phyloP scores from a whole-genome alignment of 2,888 invertebrate genomes.

The Anthoptus insignis region DNA sequence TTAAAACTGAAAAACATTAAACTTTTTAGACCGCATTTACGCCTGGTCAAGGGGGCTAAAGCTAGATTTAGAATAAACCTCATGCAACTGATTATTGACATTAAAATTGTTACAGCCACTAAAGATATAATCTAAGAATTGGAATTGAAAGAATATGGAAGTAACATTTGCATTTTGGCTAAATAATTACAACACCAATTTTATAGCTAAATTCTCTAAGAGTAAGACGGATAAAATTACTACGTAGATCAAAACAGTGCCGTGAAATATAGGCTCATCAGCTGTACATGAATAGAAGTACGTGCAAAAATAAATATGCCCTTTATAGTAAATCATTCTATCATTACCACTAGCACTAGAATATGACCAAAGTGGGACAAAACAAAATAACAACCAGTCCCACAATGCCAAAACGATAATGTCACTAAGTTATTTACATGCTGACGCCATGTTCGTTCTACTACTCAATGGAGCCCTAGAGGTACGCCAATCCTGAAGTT shows the following conservation, averaged over 20 bases:
- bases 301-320: constrained; percentile 9
- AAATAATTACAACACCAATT: too few species aligned
- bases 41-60: constrained; percentile 48
- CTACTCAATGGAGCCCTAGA: constrained; percentile 73
- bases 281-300: constrained; percentile 47
- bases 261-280: constrained; percentile 41
- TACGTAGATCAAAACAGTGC: constrained; percentile 15
- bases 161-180: not conserved
- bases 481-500: constrained; percentile 55
- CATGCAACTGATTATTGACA: constrained; percentile 47
- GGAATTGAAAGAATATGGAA: not conserved
- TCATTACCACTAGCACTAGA: not conserved
- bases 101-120: constrained; percentile 13
- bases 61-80: constrained; percentile 40
- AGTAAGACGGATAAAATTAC: not conserved
- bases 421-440: constrained; percentile 82
- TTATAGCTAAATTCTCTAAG: not conserved
- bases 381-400: constrained; percentile 41
- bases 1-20: constrained; percentile 85
- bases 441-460: constrained; percentile 85
- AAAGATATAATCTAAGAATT: constrained; percentile 5
- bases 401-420: constrained; percentile 58
- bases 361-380: not conserved
- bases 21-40: constrained; percentile 68
- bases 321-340: not conserved